These are phyloP conservation scores for Oreotrochilus melanogaster DNA, from an alignment of 2,113 vertebrate species.

Conservation along the genomic window DNA sequence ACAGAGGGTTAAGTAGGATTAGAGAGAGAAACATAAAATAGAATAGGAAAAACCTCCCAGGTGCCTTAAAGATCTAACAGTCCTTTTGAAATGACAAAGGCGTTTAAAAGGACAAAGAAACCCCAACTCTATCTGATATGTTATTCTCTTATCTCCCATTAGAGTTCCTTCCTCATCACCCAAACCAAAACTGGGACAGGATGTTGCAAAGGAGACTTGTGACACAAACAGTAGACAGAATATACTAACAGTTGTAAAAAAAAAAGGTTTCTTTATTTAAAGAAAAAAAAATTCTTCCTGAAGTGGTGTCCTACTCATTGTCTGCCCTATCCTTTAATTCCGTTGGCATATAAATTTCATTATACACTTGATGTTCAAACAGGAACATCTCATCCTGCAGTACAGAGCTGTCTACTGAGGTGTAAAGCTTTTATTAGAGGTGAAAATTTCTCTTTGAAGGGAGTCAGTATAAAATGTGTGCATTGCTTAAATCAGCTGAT, in stretches of 20 bases:
- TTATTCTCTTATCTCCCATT: constrained; percentile 3
- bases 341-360: neutral
- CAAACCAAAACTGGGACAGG: neutral
- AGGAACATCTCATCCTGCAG: neutral
- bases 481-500: neutral
- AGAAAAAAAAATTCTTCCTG: neutral
- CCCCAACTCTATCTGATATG: accelerated
- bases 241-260: neutral
- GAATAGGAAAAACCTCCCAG: neutral
- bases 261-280: neutral
- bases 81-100: constrained; percentile 28
- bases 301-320: neutral
- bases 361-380: neutral
- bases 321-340: neutral
- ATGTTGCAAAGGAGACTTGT: neutral
- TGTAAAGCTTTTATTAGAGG: neutral
- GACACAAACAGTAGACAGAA: neutral
- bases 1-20: neutral
- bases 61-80: neutral
- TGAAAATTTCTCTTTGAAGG: neutral
- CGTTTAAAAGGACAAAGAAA: neutral
- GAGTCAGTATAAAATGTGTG: neutral
- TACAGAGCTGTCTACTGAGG: neutral
- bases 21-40: neutral
- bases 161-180: constrained; percentile 3